Conservation (phyloP, 2,888 invertebrate genomes). For the Hyposoter didymator region DNA sequence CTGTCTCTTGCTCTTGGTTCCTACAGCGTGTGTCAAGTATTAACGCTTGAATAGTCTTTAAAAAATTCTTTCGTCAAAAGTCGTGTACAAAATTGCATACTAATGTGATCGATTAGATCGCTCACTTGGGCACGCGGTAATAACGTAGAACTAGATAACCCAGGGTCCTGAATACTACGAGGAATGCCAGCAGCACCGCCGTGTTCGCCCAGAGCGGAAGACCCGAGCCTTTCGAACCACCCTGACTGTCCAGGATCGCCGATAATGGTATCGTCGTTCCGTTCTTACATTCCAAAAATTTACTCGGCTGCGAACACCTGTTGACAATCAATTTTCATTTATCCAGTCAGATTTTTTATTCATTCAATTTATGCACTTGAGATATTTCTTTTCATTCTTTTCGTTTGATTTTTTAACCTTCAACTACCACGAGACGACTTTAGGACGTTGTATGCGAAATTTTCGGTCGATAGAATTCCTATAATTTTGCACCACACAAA, state of each 20-base stretch:
- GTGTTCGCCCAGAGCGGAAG: conserved; percentile 91
- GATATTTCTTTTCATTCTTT: no score
- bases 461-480: no score
- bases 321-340: not conserved
- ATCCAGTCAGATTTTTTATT: not conserved
- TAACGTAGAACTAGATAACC: conserved; percentile 91
- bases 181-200: conserved; percentile 88
- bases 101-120: conserved; percentile 65
- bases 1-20: not conserved
- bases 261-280: conserved; percentile 88
- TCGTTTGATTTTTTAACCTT: no score
- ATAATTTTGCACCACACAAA: no score
- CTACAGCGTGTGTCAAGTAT: conserved; percentile 50
- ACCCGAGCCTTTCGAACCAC: conserved; percentile 85
- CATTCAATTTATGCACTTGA: not conserved
- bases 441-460: no score
- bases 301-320: conserved; percentile 89
- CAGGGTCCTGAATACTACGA: conserved; percentile 89
- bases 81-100: conserved; percentile 74
- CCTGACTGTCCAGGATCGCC: conserved; percentile 88
- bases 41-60: conserved; percentile 37
- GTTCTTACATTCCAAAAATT: conserved; percentile 87
- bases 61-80: conserved; percentile 66
- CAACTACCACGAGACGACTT: no score
- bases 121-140: conserved; percentile 88